These are phyloP conservation scores for Macrocentrus cingulum DNA, from an alignment of 1,140 invertebrate species.

Conservation along the genomic window DNA sequence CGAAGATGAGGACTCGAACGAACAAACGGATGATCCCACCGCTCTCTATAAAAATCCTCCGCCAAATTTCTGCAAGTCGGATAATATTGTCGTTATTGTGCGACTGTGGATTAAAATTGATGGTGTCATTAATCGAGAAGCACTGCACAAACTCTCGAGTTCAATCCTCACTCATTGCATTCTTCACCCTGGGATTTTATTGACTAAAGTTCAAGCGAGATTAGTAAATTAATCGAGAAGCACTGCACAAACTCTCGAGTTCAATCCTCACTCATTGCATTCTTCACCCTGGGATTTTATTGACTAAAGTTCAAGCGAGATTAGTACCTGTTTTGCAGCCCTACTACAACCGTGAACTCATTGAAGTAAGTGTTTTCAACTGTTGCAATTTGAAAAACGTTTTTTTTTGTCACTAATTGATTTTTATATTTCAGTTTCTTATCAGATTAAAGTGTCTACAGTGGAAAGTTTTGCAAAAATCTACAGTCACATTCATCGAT, in stretches of 20 bases:
- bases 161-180: too few species aligned
- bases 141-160: too few species aligned
- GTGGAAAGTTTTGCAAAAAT: slow-evolving; percentile 40
- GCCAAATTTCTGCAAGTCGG: slow-evolving; percentile 49
- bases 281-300: slow-evolving; percentile 61
- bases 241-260: slow-evolving; percentile 71
- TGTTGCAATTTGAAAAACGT: too few species aligned
- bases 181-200: too few species aligned
- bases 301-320: slow-evolving; percentile 60
- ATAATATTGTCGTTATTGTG: slow-evolving; percentile 54
- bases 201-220: too few species aligned
- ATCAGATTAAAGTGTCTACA: slow-evolving; percentile 51
- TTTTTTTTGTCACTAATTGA: too few species aligned
- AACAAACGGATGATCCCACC: slow-evolving; percentile 17
- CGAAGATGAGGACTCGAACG: too few species aligned
- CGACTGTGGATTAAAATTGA: slow-evolving; percentile 77
- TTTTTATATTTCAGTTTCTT: slow-evolving; percentile 51
- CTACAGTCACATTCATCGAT: slow-evolving; percentile 49
- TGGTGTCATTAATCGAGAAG: slow-evolving; percentile 74
- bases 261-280: slow-evolving; percentile 67
- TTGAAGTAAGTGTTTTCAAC: slow-evolving; percentile 42
- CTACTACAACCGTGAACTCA: slow-evolving; percentile 57
- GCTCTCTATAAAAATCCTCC: too few species aligned
- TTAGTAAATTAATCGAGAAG: too few species aligned
- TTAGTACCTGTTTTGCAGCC: slow-evolving; percentile 61